Evolutionary conservation across 2,888 invertebrate species (phyloP).

Genomic region (Eupithecia exiguata): DNA sequence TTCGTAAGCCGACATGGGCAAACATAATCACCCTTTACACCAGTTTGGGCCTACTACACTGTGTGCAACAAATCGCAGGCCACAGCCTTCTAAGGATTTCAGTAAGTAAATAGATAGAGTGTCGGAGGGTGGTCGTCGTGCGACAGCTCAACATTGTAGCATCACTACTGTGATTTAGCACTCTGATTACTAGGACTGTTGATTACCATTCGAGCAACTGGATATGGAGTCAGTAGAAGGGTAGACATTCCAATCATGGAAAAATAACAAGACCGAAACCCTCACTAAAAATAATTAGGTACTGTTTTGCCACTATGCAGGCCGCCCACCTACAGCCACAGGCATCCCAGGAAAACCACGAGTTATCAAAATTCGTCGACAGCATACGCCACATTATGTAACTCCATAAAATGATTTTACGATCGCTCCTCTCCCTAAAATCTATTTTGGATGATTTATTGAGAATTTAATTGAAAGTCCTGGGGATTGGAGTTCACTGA

Average conservation of each 20-base stretch:
- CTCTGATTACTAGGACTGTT: neutral
- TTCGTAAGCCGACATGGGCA: no score
- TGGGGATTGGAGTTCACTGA: neutral
- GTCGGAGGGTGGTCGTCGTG: neutral
- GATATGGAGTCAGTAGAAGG: neutral
- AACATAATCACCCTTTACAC: neutral
- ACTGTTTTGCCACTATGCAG: neutral
- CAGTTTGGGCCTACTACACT: neutral
- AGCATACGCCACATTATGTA: neutral
- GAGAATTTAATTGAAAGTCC: neutral
- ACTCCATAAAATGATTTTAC: slow-evolving; percentile 11
- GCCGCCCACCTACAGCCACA: neutral
- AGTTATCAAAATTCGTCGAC: neutral
- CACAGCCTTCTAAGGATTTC: neutral
- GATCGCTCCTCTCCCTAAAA: slow-evolving; percentile 1
- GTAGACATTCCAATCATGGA: neutral
- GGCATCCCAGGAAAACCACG: neutral
- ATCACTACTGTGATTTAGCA: neutral
- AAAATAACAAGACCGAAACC: neutral
- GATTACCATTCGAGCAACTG: neutral
- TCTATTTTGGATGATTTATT: slow-evolving; percentile 10
- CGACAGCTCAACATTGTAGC: neutral
- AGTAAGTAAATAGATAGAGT: no score
- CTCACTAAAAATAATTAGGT: neutral
- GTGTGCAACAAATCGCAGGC: neutral